These are phyloP conservation scores for Brachypalpus laphriformis DNA, from an alignment of 2,888 invertebrate genomes.

Conservation along the genomic window DNA sequence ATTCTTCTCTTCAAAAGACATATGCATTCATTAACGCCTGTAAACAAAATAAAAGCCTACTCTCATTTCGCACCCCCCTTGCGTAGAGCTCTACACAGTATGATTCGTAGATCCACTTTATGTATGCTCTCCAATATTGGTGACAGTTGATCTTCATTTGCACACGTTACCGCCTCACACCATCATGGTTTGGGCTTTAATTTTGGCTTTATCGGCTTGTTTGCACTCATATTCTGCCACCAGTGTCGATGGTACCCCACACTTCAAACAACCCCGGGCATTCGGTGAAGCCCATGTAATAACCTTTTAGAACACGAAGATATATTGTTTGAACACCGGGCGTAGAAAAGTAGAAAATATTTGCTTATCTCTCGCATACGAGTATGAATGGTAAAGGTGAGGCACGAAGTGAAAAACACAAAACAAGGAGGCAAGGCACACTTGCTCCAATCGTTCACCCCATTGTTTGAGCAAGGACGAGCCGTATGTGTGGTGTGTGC, in stretches of 20 bases:
- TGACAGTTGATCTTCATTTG: conserved; percentile 53
- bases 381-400: conserved; percentile 40
- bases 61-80: no score
- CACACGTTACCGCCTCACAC: conserved; percentile 13
- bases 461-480: conserved; percentile 10
- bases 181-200: conserved; percentile 20
- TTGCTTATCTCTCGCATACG: conserved; percentile 64
- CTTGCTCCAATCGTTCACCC: conserved; percentile 23
- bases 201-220: conserved; percentile 41
- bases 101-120: neutral
- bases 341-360: conserved; percentile 59
- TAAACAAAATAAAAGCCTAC: no score
- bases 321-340: conserved; percentile 52
- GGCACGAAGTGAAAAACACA: conserved; percentile 8
- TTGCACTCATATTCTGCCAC: conserved; percentile 5
- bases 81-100: no score
- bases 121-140: conserved; percentile 4
- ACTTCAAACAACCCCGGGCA: conserved; percentile 21
- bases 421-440: neutral
- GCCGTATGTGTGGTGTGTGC: neutral
- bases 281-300: conserved; percentile 12
- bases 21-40: no score
- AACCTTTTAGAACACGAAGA: conserved; percentile 44
- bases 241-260: neutral
- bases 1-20: no score